Percentiles rank a stretch among this genome's conserved stretches.
These are phyloP conservation scores for Stigmatopora argus DNA, from an alignment of 2,113 vertebrate genomes.

Conservation along the genomic window DNA sequence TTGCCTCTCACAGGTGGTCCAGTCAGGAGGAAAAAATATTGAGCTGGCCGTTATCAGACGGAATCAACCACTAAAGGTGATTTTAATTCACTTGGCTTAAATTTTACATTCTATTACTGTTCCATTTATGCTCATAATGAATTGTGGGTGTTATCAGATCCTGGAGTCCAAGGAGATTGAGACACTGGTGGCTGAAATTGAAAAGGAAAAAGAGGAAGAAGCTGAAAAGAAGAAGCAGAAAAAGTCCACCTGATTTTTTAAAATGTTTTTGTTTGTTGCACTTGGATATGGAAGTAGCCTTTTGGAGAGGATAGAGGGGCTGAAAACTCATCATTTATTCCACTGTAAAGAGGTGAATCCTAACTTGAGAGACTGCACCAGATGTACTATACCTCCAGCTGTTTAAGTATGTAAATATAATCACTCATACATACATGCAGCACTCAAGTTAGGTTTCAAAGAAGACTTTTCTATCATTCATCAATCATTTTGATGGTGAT, in stretches of 20 bases:
- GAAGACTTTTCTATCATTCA: constrained; percentile 35
- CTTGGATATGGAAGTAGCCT: constrained; percentile 27
- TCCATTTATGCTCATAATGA: background rate
- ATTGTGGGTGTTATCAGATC: constrained; percentile 57
- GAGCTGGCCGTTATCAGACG: constrained; percentile 75
- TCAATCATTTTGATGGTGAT: constrained; percentile 15
- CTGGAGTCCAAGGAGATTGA: constrained; percentile 77
- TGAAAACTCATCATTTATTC: constrained; percentile 24
- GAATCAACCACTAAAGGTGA: constrained; percentile 75
- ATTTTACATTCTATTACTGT: background rate
- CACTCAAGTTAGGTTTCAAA: constrained; percentile 38
- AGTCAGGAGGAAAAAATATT: constrained; percentile 78
- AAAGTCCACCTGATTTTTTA: constrained; percentile 63
- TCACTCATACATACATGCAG: background rate
- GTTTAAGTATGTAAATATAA: constrained; percentile 5
- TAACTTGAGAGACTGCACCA: constrained; percentile 34
- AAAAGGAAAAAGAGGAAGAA: constrained; percentile 76
- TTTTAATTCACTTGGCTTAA: background rate
- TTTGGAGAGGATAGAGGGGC: constrained; percentile 19
- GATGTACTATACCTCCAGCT: constrained; percentile 14
- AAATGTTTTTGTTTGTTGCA: constrained; percentile 38
- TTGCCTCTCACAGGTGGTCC: constrained; percentile 60
- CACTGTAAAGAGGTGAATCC: constrained; percentile 28
- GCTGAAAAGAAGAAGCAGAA: constrained; percentile 79
- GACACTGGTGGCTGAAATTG: constrained; percentile 72